A percentile compares a stretch with the other conserved stretches of the same genome.
Evolutionary conservation across 2,888 invertebrate species (phyloP).

Genomic region (Ennomos erosarius): DNA sequence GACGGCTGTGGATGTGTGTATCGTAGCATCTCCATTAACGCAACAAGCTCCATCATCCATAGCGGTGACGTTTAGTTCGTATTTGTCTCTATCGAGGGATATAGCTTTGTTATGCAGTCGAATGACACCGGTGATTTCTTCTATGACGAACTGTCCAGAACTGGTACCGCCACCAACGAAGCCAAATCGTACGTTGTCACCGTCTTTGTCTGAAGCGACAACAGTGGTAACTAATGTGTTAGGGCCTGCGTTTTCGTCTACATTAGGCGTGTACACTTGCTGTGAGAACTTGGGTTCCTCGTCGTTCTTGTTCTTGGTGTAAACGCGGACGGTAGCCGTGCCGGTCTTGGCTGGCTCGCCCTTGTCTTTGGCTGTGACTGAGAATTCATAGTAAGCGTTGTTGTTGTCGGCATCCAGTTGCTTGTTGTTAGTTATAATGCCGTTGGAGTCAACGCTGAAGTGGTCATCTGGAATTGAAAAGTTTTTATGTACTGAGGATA

Average conservation of each 20-base stretch:
- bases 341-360: conserved; percentile 97
- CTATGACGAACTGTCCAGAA: conserved; percentile 97
- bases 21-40: conserved; percentile 93
- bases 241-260: conserved; percentile 97
- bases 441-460: conserved; percentile 96
- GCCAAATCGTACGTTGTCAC: conserved; percentile 97
- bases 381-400: conserved; percentile 98
- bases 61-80: conserved; percentile 98
- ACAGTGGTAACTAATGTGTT: conserved; percentile 98
- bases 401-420: conserved; percentile 98
- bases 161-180: conserved; percentile 96
- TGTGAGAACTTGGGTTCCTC: conserved; percentile 98
- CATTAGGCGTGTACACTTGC: conserved; percentile 98
- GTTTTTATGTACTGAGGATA: conserved; percentile 23
- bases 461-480: conserved; percentile 90
- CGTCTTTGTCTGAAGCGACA: conserved; percentile 98
- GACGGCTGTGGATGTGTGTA: conserved; percentile 97
- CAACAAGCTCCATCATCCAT: conserved; percentile 99
- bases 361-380: conserved; percentile 97
- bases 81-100: conserved; percentile 95
- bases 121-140: conserved; percentile 97
- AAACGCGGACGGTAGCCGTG: conserved; percentile 96
- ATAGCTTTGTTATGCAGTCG: conserved; percentile 95
- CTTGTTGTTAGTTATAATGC: conserved; percentile 96
- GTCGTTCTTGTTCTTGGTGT: conserved; percentile 99